Base-by-base conservation (phyloP, 2,113 vertebrate species). In the Mugil cephalus region DNA sequence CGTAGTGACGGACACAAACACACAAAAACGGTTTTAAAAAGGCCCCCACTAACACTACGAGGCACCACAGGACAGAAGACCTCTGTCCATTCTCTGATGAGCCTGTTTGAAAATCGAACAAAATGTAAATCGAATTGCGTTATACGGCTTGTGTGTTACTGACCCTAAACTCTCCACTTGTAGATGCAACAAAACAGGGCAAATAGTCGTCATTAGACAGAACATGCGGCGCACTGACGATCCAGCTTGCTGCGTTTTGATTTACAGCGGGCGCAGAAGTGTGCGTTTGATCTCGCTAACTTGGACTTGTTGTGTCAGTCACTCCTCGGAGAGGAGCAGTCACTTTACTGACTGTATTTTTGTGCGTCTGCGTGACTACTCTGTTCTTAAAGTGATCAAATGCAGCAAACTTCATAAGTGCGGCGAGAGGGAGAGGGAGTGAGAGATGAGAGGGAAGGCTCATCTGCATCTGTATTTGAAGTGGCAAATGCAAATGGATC, bases 401-500 rank as follows among this genome's bases (percentile, higher is more conserved):
- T 88, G 60, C 88, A 83, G 83, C 84, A 82, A 88, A 90, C 83
- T 88, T 89, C 87, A 85, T 81, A 85, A 69, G 74, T 85, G 74
- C 54, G 56, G 67, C 80, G 63, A 58, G 80, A 71, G 17, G 53
- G 72, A 71, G 77, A 43, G 84, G 56, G 70, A 62, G 69, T 0
- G 54, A 61, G 74, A 88, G 89, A 92, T 90, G 88, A 90, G 87
- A 90, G 84, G 82, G 85, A 79, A 79, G 60, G 82, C 87, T 90
- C 84, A 87, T 90, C 85, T 88, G 79, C 65, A 80, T 88, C 79
- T 81, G 66, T 80, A 83, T 88, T 90, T 88, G 84, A 88, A 80
- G 87, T 83, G 82, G 80, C 81, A 91, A 93, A 92, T 92, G 89
- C 91, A 90, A 93, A 91, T 91, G 88, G 87, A 73, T 87, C 89